Percentiles rank a stretch among this genome's conserved stretches.
Conservation (phyloP, 2,888 invertebrate species). For the Polietes domitor region DNA sequence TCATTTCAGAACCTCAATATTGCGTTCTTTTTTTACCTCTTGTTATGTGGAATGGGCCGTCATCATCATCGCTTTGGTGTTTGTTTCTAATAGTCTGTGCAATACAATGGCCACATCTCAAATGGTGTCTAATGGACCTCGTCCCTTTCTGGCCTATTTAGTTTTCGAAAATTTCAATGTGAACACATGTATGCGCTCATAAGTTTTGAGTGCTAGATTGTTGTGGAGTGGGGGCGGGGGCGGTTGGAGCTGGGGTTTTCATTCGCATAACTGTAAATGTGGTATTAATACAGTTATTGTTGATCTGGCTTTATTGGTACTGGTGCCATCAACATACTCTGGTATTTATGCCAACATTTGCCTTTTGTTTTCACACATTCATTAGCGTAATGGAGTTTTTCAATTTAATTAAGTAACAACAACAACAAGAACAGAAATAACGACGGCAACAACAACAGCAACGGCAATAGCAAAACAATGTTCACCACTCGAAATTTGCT, state of each 20-base stretch:
- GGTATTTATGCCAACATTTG: constrained; percentile 10
- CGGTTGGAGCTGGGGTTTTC: too few relatives aligned
- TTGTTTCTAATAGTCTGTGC: too few relatives aligned
- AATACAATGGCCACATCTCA: too few relatives aligned
- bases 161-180: background rate
- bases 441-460: constrained; percentile 6
- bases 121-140: too few relatives aligned
- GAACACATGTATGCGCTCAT: too few relatives aligned
- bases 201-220: too few relatives aligned
- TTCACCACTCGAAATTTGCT: background rate
- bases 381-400: constrained; percentile 71
- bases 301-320: constrained; percentile 1
- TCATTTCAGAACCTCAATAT: too few relatives aligned
- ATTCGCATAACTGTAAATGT: background rate
- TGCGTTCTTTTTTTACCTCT: too few relatives aligned
- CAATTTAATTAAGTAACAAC: constrained; percentile 69
- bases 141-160: background rate
- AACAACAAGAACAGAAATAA: constrained; percentile 5
- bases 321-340: constrained; percentile 33
- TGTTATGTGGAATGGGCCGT: background rate
- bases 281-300: constrained; percentile 10
- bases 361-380: constrained; percentile 47
- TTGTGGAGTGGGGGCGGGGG: too few relatives aligned
- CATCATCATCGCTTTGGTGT: too few relatives aligned
- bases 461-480: background rate